These are phyloP conservation scores for Hydractinia symbiolongicarpus DNA, from an alignment of 30 jellyfish, hydroid and myxozoan species.

Conservation along the genomic window DNA sequence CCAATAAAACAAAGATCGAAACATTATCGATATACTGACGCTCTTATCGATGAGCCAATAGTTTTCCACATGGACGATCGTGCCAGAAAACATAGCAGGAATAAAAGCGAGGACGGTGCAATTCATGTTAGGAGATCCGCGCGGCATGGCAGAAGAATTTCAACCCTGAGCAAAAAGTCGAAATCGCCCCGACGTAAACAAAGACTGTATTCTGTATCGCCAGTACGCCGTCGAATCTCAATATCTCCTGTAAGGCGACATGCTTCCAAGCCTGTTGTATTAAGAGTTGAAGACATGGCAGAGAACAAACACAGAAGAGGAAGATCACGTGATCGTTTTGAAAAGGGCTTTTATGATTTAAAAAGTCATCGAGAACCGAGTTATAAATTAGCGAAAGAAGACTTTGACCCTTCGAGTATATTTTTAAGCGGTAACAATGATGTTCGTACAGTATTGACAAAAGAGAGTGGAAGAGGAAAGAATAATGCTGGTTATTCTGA, in stretches of 20 bases:
- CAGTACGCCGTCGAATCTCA: background rate
- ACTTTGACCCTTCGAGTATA: too few species aligned
- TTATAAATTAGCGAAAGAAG: too few species aligned
- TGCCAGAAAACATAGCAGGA: background rate
- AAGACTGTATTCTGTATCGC: background rate
- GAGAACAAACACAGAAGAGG: background rate
- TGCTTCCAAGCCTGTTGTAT: background rate
- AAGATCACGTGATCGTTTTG: background rate
- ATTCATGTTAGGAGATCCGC: background rate
- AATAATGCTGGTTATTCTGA: too few species aligned
- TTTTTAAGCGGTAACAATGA: too few species aligned
- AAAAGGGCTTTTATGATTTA: too few species aligned
- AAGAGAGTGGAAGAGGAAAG: too few species aligned
- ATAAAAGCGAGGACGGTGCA: background rate
- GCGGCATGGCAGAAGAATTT: too few species aligned
- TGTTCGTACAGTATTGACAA: too few species aligned
- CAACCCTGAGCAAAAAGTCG: too few species aligned
- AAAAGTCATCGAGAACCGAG: too few species aligned
- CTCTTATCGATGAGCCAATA: conserved; percentile 18
- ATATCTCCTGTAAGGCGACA: background rate
- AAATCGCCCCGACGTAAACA: background rate
- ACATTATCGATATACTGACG: conserved; percentile 7
- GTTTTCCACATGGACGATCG: background rate
- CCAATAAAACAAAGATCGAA: background rate
- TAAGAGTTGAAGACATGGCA: background rate